Percentiles rank a stretch among this genome's conserved stretches.
phyloP scores from a whole-genome alignment of 2,888 invertebrate species.

The Dryocosmus kuriphilus region DNA sequence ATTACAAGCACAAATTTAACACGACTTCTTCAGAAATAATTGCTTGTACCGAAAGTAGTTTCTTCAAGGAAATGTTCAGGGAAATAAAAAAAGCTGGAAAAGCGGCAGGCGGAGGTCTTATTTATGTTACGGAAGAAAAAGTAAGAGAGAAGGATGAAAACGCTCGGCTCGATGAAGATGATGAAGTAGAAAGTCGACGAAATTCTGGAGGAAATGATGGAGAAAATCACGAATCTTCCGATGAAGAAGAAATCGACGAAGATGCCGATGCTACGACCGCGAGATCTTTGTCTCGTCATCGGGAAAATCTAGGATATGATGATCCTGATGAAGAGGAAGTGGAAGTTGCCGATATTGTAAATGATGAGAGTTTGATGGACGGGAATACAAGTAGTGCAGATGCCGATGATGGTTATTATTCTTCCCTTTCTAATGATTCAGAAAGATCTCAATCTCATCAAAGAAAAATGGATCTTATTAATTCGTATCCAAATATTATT shows the following conservation, averaged over 20 bases:
- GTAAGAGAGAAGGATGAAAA: conserved; percentile 70
- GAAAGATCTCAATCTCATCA: conserved; percentile 63
- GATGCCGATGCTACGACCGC: conserved; percentile 78
- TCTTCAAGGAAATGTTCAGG: conserved; percentile 84
- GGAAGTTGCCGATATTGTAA: conserved; percentile 71
- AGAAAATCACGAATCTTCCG: conserved; percentile 81
- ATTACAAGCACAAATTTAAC: conserved; percentile 86
- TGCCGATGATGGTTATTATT: conserved; percentile 75
- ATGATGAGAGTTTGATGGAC: conserved; percentile 76
- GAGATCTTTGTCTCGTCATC: conserved; percentile 73
- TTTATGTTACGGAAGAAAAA: conserved; percentile 77
- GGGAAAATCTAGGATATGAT: conserved; percentile 79
- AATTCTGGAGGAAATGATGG: conserved; percentile 62
- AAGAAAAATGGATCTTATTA: conserved; percentile 75
- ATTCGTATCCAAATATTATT: conserved; percentile 77
- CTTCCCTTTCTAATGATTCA: conserved; percentile 53
- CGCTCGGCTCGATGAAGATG: conserved; percentile 73
- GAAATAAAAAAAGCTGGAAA: conserved; percentile 82
- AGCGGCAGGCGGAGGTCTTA: conserved; percentile 74
- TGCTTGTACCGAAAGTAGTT: conserved; percentile 86
- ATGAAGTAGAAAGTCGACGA: conserved; percentile 67
- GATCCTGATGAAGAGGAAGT: conserved; percentile 78
- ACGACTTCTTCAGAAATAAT: conserved; percentile 86
- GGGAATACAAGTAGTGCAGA: conserved; percentile 61
- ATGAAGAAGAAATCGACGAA: conserved; percentile 83